Base-by-base conservation (phyloP, 1,140 invertebrate genomes). In the Akabosia matsudoensis region DNA sequence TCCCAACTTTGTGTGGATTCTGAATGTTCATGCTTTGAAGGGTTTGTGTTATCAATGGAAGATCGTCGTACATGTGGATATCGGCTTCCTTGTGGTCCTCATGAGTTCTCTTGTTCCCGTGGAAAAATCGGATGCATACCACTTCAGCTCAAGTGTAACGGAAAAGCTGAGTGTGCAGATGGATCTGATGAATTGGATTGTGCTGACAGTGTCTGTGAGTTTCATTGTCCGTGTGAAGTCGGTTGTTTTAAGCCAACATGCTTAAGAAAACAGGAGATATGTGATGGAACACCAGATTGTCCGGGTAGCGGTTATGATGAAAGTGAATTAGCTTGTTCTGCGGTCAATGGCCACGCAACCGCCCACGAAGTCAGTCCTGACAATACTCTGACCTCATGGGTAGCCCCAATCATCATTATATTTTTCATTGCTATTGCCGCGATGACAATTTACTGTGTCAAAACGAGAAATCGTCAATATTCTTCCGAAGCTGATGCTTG, bases 21-120 rank as follows among this genome's bases (percentile, higher is more conserved):
- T 14, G 76, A 75, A 37, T 89, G 88, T 82, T 86, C 84, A 0
- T 89, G 88, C 83, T 87, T 88, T 13, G 83, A 84, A 78, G 86
- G 86, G 34, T 83, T 85, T 78, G 86, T 86, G 72, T 76, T 89
- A 54, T 81, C 82, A 54, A 82, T 82, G 33, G 79, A 82, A 0
- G 84, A 84, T 71, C 79, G 81, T 24, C 78, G 77, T 22, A 83
- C 82, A 0, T 89, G 88, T 79, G 82, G 82, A 13, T 77, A 81
- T 73, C 82, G 81, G 3, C 85, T 86, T 64, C 83, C 83, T 1
- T 89, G 88, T 82, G 81, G 80, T 33, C 79, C 84, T 1, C 83
- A 85, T 75, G 80, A 87, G 71, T 88, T 87, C 82, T 79, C 83
- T 1, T 88, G 88, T 80, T 74, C 80, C 18, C 31, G 30, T 24